These are phyloP conservation scores for Dicyrtomina minuta DNA, from an alignment of 2,888 invertebrate species.

Conservation along the genomic window DNA sequence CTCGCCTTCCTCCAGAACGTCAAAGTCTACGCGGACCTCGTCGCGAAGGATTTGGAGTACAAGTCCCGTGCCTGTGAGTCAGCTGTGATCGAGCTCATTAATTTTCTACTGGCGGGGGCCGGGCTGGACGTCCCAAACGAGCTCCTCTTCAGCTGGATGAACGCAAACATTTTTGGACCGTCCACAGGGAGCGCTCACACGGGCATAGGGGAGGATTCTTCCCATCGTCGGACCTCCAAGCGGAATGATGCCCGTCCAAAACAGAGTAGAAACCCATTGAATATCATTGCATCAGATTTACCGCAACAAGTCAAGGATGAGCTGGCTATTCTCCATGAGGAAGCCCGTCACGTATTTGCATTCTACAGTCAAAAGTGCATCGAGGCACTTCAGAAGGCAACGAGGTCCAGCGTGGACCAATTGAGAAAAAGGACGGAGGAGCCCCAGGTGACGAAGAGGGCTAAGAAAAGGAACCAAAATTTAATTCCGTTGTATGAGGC, in stretches of 20 bases:
- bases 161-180: conserved; percentile 57
- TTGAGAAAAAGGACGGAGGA: conserved; percentile 63
- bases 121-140: conserved; percentile 63
- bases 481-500: conserved; percentile 47
- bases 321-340: conserved; percentile 64
- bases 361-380: conserved; percentile 75
- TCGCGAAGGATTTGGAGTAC: conserved; percentile 49
- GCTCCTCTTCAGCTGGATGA: conserved; percentile 67
- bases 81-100: conserved; percentile 75
- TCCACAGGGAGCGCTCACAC: not conserved
- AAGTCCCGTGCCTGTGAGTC: conserved; percentile 64
- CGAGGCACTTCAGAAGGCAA: conserved; percentile 72
- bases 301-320: conserved; percentile 59
- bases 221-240: too few species aligned
- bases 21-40: conserved; percentile 41
- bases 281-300: too few species aligned
- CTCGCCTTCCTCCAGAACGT: conserved; percentile 46
- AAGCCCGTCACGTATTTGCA: conserved; percentile 78
- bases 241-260: too few species aligned
- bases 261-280: too few species aligned
- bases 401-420: conserved; percentile 71
- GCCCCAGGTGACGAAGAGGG: conserved; percentile 47
- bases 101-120: conserved; percentile 70
- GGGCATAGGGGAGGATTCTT: conserved; percentile 20
- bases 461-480: conserved; percentile 40